Evolutionary conservation across 2,888 invertebrate species (phyloP), one percentile per base, ranked within the genome.

Genomic region (Dryomyza anilis): DNA sequence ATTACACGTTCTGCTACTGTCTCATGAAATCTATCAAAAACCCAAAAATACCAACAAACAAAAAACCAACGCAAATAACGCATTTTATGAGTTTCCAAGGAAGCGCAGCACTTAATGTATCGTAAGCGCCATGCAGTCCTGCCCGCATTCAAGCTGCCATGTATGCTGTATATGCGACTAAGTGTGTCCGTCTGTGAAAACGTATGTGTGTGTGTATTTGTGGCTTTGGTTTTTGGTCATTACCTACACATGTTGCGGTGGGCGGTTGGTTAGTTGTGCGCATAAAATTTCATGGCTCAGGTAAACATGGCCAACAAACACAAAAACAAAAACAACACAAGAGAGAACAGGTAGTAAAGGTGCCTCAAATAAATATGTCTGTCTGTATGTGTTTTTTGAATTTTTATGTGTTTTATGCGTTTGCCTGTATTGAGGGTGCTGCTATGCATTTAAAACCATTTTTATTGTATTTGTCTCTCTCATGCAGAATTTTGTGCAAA

Each of bases 271-370:
- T 25, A 21, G 23, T 36, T 36, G 68, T 68, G 66, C 63, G 68
- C 74, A 78, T 79, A 72, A 77, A 77, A 74, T 77, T 79, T 78
- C 74, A 79, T 78, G 76, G 71, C 70, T 63, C 73, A 72, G 73
- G 71, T 72, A 73, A 73, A 72, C 69, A 70, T 65, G 57, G 70
- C 64, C 39, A 39, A 59, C 43, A 21, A 50, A 56, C 46, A 36
- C 56, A 23, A 57, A 39, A 14, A 7, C 39, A 39, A 39, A 3
- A 39, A 39, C 4, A 6, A 39, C 39, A 39, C 12, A 3, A 39
- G 3, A 12, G n/a, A 7, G 3, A 3, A 39, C 8, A n/a, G n/a
- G n/a, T n/a, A n/a, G n/a, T n/a, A n/a, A n/a, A n/a, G n/a, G n/a
- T n/a, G n/a, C n/a, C n/a, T n/a, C n/a, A n/a, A n/a, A n/a, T n/a